Conservation (phyloP, 1,140 invertebrate genomes). For the Aphelinus certus region DNA sequence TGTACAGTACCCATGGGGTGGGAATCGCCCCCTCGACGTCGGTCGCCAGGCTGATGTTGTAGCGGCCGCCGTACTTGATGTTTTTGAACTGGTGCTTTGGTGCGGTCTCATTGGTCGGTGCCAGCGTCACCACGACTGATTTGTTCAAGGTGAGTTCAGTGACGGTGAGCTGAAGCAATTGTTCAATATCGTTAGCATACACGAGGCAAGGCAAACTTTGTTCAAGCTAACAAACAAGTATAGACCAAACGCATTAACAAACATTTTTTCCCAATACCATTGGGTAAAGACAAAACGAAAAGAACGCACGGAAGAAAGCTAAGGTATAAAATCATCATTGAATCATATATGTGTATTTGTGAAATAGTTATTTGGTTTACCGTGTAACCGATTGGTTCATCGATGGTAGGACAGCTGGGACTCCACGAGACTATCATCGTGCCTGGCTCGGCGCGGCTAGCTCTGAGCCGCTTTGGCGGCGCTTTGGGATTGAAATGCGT, state of each 20-base stretch:
- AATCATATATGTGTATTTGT: neutral
- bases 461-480: constrained; percentile 68
- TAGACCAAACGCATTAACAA: neutral
- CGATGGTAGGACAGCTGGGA: constrained; percentile 66
- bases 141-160: constrained; percentile 66
- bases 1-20: constrained; percentile 63
- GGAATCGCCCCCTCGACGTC: constrained; percentile 62
- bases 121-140: constrained; percentile 61
- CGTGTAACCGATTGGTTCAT: constrained; percentile 68
- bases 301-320: too few species aligned
- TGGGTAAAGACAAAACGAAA: too few species aligned
- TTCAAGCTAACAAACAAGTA: neutral
- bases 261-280: too few species aligned
- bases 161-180: constrained; percentile 65
- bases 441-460: constrained; percentile 62
- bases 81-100: constrained; percentile 67
- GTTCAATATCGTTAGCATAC: too few species aligned
- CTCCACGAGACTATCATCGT: constrained; percentile 66
- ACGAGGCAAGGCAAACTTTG: neutral
- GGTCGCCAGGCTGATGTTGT: constrained; percentile 71
- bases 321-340: too few species aligned
- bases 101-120: constrained; percentile 59
- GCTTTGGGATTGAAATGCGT: constrained; percentile 73
- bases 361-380: constrained; percentile 57
- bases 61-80: constrained; percentile 72